Evolutionary conservation across 2,888 invertebrate species (phyloP).

Genomic region (Notocelia uddmanniana): DNA sequence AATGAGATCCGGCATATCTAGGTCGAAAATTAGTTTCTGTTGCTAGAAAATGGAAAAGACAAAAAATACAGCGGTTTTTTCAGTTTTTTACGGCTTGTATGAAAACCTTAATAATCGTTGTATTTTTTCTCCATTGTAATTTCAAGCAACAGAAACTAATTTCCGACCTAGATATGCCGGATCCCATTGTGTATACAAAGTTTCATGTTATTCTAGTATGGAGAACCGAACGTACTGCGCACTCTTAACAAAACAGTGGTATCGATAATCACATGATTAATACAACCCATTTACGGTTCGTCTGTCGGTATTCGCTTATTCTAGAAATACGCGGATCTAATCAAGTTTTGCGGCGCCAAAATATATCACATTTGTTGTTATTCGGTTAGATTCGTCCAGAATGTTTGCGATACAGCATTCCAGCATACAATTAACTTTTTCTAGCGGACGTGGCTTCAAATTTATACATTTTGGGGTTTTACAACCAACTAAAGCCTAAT

Average conservation of each 20-base stretch:
- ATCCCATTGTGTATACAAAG: too few relatives aligned
- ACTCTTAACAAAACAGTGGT: conserved; percentile 25
- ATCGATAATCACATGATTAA: conserved; percentile 34
- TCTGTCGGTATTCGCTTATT: conserved; percentile 19
- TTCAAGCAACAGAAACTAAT: too few relatives aligned
- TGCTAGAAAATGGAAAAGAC: too few relatives aligned
- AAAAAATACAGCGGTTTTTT: too few relatives aligned
- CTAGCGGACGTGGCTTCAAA: conserved; percentile 35
- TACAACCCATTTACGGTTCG: conserved; percentile 27
- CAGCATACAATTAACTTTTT: conserved; percentile 37
- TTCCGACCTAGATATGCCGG: too few relatives aligned
- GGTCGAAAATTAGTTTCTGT: too few relatives aligned
- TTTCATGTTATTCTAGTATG: too few relatives aligned
- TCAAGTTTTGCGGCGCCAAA: conserved; percentile 51
- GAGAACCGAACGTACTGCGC: too few relatives aligned
- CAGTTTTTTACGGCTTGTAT: too few relatives aligned
- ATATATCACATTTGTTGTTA: conserved; percentile 46
- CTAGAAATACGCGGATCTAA: conserved; percentile 50
- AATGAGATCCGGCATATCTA: too few relatives aligned
- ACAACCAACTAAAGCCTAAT: background rate
- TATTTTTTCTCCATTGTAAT: too few relatives aligned
- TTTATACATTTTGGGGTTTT: conserved; percentile 34
- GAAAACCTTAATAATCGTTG: too few relatives aligned
- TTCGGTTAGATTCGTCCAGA: conserved; percentile 25
- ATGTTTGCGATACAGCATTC: conserved; percentile 43